phyloP scores from a whole-genome alignment of 2,888 invertebrate species.

The Hemicrepidius hirtus region DNA sequence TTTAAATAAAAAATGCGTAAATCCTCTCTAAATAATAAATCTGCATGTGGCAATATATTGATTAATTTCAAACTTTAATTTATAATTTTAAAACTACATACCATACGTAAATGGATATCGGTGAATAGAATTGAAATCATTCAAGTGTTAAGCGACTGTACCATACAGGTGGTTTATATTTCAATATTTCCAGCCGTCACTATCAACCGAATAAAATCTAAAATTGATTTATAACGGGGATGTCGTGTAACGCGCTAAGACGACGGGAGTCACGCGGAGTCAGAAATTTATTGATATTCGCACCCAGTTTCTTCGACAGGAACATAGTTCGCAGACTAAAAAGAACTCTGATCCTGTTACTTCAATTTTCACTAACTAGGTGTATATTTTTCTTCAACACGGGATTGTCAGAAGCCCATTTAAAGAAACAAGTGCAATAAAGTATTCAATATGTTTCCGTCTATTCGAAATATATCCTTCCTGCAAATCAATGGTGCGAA shows the following conservation, averaged over 20 bases:
- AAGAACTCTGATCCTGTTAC: slow-evolving; percentile 7
- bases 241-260: slow-evolving; percentile 37
- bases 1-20: no score
- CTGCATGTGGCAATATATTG: no score
- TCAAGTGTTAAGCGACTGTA: neutral
- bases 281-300: slow-evolving; percentile 40
- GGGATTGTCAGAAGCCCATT: slow-evolving; percentile 16
- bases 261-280: slow-evolving; percentile 38
- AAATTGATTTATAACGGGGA: slow-evolving; percentile 39
- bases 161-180: slow-evolving; percentile 37
- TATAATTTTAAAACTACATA: no score
- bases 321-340: slow-evolving; percentile 1
- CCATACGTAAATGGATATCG: neutral
- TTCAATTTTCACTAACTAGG: slow-evolving; percentile 5
- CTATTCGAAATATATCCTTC: slow-evolving; percentile 16
- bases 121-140: neutral
- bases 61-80: neutral
- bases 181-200: slow-evolving; percentile 29
- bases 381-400: neutral
- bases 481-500: slow-evolving; percentile 55
- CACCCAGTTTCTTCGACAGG: slow-evolving; percentile 10
- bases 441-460: slow-evolving; percentile 41
- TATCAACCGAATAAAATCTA: slow-evolving; percentile 34
- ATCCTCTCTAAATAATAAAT: no score
- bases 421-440: slow-evolving; percentile 38